Base-by-base conservation (phyloP, 1,140 invertebrate species). In the Sminthurides bifidus region DNA sequence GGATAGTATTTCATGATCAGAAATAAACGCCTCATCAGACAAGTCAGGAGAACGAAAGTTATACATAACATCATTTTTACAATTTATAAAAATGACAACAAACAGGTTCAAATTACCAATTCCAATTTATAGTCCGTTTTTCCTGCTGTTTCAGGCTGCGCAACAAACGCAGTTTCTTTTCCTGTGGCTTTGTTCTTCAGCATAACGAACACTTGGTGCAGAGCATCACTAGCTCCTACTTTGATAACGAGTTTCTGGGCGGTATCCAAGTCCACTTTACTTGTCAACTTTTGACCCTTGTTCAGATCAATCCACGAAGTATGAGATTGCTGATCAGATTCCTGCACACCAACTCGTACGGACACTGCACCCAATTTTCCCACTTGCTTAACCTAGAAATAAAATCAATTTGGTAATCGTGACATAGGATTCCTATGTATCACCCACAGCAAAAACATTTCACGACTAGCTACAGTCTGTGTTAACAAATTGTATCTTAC, bases 131-230 rank as follows among this genome's bases (percentile, higher is more conserved):
- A 93, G 26, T 64, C 61, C 1, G 61, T 64, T n/a, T 81, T 75
- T 63, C 84, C 80, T 58, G 75, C 74, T 44, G 77, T 75, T 68
- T 94, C 92, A n/a, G 82, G 79, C 69, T 96, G 92, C 15, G 91
- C 87, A 26, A 96, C 83, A 69, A 92, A 96, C 64, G 94, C 83
- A 29, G 93, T 85, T 75, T 97, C 92, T 60, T 83, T 79, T 19
- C 81, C 76, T 0, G 75, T 77, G 45, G 79, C 75, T 17, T 73
- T 68, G 66, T 84, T 73, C 1, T 72, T 74, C 21, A 98, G 76
- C 21, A 85, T 79, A 3, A 97, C 80, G 73, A 97, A 97, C 0
- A 89, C 85, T 74, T 97, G 92, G 71, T 97, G 93, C 29, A 91
- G 85, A 33, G 77, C 79, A 70, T 93, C 87, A 53, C 80, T 81